Base-by-base conservation (phyloP, 2,888 invertebrate genomes). In the Diarsia dahlii region DNA sequence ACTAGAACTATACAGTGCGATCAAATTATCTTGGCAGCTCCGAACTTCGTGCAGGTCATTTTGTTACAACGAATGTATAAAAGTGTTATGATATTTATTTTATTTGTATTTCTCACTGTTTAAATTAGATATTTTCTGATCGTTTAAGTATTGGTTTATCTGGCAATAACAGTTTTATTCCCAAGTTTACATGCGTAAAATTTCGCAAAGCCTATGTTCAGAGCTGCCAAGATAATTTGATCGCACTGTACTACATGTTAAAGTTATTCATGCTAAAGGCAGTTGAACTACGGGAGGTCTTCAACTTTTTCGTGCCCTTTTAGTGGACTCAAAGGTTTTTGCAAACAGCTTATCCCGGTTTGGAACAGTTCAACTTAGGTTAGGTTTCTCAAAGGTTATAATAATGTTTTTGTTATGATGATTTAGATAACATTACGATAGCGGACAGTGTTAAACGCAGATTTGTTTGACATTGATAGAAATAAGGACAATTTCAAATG, bases 251-350 rank as follows among this genome's bases (percentile, higher is more conserved):
- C n/a, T n/a, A n/a, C n/a, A 28, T 28, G 28, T 28, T 28, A 28
- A 28, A 28, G 28, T 28, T 28, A 28, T 28, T 28, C 28, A 28
- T 28, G 56, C 65, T 73, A 62, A 69, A 78, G 79, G 77, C 71
- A 77, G 54, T 74, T 82, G 77, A 82, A 80, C 77, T 78, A 9
- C 45, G 28, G 46, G 68, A 76, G 62, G 67, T 68, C 68, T 69
- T 69, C 28, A 82, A 82, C 65, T 70, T 72, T 46, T 64, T 73
- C 13, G 48, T 34, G 23, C 48, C 60, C 54, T 78, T 78, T 78
- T 60, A 48, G 65, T 70, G 64, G 58, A 8, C 13, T 56, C 23
- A 46, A 48, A 48, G 56, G 13, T 23, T 56, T 73, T 63, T 23
- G 46, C n/a, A 50, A 45, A 28, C 28, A 50, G 12, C 9, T 54